These are phyloP conservation scores for Microtus montanus DNA, from an alignment of 2,113 vertebrate genomes.

Conservation along the genomic window DNA sequence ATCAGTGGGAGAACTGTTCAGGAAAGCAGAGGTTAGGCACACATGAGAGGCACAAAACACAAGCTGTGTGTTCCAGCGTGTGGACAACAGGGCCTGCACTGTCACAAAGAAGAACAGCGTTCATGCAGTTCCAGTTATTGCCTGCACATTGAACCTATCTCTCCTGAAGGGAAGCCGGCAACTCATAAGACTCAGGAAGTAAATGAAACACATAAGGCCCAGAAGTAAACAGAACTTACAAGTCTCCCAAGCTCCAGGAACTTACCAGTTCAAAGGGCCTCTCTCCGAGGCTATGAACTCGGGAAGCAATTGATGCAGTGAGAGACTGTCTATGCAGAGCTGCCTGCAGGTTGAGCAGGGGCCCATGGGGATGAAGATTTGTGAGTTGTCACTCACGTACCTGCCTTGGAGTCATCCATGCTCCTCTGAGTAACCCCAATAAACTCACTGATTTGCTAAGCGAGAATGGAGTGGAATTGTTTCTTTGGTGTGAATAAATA, in stretches of 20 bases:
- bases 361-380: too few relatives aligned
- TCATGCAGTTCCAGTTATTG: neutral
- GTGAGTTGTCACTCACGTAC: neutral
- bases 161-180: neutral
- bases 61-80: neutral
- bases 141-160: neutral
- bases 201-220: neutral
- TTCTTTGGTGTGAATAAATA: neutral
- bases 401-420: neutral
- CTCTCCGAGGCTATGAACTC: neutral
- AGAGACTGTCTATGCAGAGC: neutral
- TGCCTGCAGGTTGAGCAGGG: too few relatives aligned
- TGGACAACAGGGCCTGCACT: neutral
- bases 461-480: neutral
- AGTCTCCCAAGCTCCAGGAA: neutral
- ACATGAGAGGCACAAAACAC: neutral
- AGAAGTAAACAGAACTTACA: neutral
- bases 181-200: neutral
- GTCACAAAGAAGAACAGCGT: neutral
- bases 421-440: neutral
- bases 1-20: neutral
- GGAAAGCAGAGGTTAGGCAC: neutral
- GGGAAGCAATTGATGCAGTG: neutral
- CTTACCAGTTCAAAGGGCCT: rapidly evolving
- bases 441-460: neutral